These are phyloP conservation scores for Drosophila busckii DNA, from an alignment of 1,140 invertebrate genomes.

Conservation along the genomic window DNA sequence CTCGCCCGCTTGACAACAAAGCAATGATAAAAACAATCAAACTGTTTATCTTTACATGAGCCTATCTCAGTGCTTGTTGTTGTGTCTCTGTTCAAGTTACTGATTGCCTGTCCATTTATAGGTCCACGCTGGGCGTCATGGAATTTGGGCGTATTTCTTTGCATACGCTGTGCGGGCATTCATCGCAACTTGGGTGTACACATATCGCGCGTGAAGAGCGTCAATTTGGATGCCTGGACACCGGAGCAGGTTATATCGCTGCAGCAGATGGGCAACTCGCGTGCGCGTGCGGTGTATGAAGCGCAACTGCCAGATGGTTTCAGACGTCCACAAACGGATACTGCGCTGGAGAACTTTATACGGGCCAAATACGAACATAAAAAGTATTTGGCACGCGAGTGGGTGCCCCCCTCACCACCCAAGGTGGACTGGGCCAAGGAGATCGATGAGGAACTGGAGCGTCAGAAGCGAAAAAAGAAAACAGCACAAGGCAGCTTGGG, in stretches of 20 bases:
- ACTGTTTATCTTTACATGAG: too few species aligned
- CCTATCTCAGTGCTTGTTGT: too few species aligned
- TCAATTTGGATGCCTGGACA: constrained; percentile 99
- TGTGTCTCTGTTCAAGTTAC: constrained; percentile 2
- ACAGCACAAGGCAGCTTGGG: constrained; percentile 79
- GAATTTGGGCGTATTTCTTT: constrained; percentile 98
- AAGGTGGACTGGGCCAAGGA: constrained; percentile 91
- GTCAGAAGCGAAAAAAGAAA: constrained; percentile 89
- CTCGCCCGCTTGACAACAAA: too few species aligned
- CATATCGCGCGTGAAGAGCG: constrained; percentile 98
- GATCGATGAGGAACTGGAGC: constrained; percentile 91
- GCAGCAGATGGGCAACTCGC: constrained; percentile 98
- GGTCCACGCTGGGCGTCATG: constrained; percentile 99
- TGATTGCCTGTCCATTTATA: constrained; percentile 77
- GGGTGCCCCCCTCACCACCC: constrained; percentile 91
- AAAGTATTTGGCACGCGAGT: constrained; percentile 98
- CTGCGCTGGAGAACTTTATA: constrained; percentile 95
- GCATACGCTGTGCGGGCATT: constrained; percentile 98
- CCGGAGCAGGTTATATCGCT: constrained; percentile 96
- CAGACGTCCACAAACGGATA: constrained; percentile 95
- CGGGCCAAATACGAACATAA: constrained; percentile 98
- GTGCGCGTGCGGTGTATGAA: constrained; percentile 97
- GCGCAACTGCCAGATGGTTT: constrained; percentile 97
- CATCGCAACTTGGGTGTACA: constrained; percentile 98
- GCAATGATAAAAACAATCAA: too few species aligned